phyloP scores from a whole-genome alignment of 2,888 invertebrate species.

The Andricus curvator region DNA sequence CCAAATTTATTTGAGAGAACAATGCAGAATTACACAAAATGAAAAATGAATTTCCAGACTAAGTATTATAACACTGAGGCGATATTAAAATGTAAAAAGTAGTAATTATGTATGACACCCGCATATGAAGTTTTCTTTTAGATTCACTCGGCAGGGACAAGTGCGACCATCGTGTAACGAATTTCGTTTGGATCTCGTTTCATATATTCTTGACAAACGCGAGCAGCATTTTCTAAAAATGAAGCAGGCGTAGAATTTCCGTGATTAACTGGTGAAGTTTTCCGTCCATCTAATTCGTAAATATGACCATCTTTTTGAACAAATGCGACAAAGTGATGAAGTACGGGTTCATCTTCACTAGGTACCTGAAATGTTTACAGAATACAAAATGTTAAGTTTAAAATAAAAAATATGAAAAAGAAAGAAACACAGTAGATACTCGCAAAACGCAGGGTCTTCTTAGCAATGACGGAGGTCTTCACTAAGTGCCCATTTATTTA shows the following conservation, averaged over 20 bases:
- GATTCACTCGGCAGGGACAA: slow-evolving; percentile 80
- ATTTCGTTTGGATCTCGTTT: slow-evolving; percentile 92
- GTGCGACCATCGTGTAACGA: slow-evolving; percentile 92
- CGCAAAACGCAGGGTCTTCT: too few species aligned
- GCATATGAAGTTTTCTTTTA: not conserved
- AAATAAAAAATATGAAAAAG: slow-evolving; percentile 1
- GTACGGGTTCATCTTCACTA: slow-evolving; percentile 87
- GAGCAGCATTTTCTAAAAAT: slow-evolving; percentile 90
- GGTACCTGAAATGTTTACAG: slow-evolving; percentile 80
- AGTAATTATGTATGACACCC: too few species aligned
- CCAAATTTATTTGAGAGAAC: too few species aligned
- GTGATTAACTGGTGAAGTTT: slow-evolving; percentile 90
- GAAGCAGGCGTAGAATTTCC: slow-evolving; percentile 88
- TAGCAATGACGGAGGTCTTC: too few species aligned
- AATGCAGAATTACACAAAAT: too few species aligned
- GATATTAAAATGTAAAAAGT: too few species aligned
- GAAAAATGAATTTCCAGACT: too few species aligned
- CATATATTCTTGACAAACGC: slow-evolving; percentile 92
- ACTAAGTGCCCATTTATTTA: too few species aligned
- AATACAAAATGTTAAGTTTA: not conserved
- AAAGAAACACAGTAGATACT: not conserved
- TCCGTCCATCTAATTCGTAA: slow-evolving; percentile 84
- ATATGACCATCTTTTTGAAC: slow-evolving; percentile 86
- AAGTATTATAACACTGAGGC: too few species aligned
- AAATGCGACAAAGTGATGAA: slow-evolving; percentile 95